Percentiles rank a stretch among this genome's conserved stretches.
Evolutionary conservation across 1,140 invertebrate species (phyloP).

Genomic region (Neodiprion lecontei): DNA sequence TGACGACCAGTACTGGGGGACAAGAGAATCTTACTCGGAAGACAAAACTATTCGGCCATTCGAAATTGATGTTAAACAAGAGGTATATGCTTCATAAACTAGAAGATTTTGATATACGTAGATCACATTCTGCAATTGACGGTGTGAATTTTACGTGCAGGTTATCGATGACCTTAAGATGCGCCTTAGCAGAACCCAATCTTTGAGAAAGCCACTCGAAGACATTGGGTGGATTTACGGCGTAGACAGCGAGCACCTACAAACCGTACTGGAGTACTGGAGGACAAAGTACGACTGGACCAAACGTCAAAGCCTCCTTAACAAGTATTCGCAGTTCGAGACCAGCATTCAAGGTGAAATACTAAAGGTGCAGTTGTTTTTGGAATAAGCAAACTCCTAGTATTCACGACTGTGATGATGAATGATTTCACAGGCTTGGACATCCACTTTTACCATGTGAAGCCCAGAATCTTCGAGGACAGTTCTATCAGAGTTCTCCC

Average conservation of each 20-base stretch:
- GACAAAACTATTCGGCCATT: constrained; percentile 60
- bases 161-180: constrained; percentile 53
- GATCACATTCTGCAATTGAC: constrained; percentile 18
- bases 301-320: constrained; percentile 70
- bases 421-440: constrained; percentile 65
- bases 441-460: constrained; percentile 72
- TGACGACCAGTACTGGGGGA: constrained; percentile 59
- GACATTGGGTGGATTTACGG: constrained; percentile 72
- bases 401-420: neutral
- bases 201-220: constrained; percentile 64
- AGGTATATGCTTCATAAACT: constrained; percentile 36
- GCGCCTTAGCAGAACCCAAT: constrained; percentile 48
- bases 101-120: neutral
- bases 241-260: constrained; percentile 69
- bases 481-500: constrained; percentile 69
- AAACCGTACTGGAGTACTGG: constrained; percentile 74
- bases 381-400: constrained; percentile 52
- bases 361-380: constrained; percentile 57
- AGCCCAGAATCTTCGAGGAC: constrained; percentile 60
- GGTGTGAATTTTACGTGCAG: constrained; percentile 36
- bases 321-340: constrained; percentile 75
- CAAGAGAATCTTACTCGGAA: constrained; percentile 40
- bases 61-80: constrained; percentile 55
- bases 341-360: constrained; percentile 69
- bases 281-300: constrained; percentile 75